Conservation (phyloP, 2,888 invertebrate genomes). For the Ophraella communa region DNA sequence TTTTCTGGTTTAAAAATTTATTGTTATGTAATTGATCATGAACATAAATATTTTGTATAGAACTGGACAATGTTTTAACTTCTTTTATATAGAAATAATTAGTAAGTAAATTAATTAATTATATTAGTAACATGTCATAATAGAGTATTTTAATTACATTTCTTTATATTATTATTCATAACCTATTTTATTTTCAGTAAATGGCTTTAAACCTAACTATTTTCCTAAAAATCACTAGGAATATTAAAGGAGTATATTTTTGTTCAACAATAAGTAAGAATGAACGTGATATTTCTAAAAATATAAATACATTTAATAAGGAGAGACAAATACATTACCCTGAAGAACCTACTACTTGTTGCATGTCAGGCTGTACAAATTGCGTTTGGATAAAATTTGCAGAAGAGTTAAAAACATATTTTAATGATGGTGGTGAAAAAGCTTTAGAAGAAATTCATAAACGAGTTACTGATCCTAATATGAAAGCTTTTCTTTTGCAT, state of each 20-base stretch:
- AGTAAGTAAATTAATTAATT: slow-evolving; percentile 5
- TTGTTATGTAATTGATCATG: background rate
- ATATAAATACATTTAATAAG: background rate
- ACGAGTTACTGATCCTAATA: slow-evolving; percentile 78
- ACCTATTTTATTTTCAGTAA: background rate
- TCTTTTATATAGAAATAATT: background rate
- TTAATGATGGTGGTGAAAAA: slow-evolving; percentile 71
- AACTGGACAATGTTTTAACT: too few species aligned
- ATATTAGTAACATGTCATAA: background rate
- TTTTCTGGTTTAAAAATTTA: background rate
- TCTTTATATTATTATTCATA: background rate
- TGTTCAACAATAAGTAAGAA: background rate
- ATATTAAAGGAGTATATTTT: background rate
- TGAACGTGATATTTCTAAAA: background rate
- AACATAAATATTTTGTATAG: background rate
- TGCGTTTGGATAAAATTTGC: slow-evolving; percentile 95
- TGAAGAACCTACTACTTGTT: slow-evolving; percentile 83
- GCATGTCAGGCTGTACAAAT: slow-evolving; percentile 90
- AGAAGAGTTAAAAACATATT: slow-evolving; percentile 69
- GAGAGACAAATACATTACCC: slow-evolving; percentile 55
- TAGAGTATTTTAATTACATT: background rate
- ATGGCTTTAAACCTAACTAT: background rate
- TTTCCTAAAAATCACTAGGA: background rate
- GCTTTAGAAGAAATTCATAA: slow-evolving; percentile 75
- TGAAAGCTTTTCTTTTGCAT: slow-evolving; percentile 81